Evolutionary conservation across 2,113 vertebrate genomes (phyloP).

Genomic region (Nematolebias whitei): DNA sequence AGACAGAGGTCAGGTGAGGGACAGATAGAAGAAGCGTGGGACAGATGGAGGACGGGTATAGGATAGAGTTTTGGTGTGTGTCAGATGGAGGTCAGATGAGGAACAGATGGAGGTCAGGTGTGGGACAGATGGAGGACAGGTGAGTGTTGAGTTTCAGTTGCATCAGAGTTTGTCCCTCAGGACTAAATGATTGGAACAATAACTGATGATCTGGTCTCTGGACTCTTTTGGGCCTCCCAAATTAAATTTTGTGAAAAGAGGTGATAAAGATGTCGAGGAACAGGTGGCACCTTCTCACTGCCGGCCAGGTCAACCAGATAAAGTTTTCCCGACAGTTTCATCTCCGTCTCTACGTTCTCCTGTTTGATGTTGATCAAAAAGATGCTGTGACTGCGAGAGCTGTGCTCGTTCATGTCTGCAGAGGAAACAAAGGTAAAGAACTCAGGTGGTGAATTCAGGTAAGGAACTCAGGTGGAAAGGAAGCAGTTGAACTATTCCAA

Average conservation of each 20-base stretch:
- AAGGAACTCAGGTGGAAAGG: not conserved
- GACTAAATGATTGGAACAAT: no score
- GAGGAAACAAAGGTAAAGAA: not conserved
- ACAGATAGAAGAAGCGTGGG: not conserved
- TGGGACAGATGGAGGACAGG: no score
- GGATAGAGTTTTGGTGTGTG: not conserved
- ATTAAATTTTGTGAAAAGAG: not conserved
- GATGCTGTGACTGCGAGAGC: slow-evolving; percentile 97
- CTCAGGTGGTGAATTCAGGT: not conserved
- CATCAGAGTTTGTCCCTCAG: no score
- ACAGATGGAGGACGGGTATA: not conserved
- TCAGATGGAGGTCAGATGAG: not conserved
- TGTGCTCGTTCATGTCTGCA: slow-evolving; percentile 99
- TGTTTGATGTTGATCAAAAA: slow-evolving; percentile 97
- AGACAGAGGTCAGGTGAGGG: not conserved
- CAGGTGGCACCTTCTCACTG: slow-evolving; percentile 90
- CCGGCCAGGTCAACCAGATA: slow-evolving; percentile 97
- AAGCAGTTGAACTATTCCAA: no score
- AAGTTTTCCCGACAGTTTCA: slow-evolving; percentile 94
- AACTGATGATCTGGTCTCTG: not conserved
- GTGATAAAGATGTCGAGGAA: not conserved
- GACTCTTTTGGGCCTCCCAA: not conserved
- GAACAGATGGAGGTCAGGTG: not conserved
- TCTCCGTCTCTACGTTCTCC: slow-evolving; percentile 95
- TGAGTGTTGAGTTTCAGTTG: no score